Base-by-base conservation (phyloP, 2,888 invertebrate species). In the Sabatieria punctata region DNA sequence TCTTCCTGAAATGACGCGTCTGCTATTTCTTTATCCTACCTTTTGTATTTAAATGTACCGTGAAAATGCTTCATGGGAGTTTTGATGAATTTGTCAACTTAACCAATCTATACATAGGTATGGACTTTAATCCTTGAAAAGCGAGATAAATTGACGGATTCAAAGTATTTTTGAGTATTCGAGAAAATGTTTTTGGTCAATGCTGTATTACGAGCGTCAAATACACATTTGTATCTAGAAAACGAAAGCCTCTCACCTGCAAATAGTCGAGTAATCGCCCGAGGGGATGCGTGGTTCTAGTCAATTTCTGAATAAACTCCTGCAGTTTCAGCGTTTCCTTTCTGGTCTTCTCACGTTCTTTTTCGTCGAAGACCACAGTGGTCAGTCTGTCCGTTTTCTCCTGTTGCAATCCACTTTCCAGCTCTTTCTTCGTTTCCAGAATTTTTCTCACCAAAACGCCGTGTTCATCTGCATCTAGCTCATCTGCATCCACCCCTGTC, bases 231-330 rank as follows among this genome's bases (percentile, higher is more conserved):
- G 6, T 4, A 19, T 15, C 36, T 18, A 4, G 36, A n/a, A 19
- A 4, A 4, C 36, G 36, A 15, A 4, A n/a, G 36, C 15, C 6
- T 36, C 6, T 36, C 23, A 52, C 57, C 50, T 53, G 56, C 50
- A 93, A 75, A 61, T 85, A 91, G 69, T 91, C 91, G 67, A 95
- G 75, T 45, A 93, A 71, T 69, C 89, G 88, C 1, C 91, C 89
- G 45, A 97, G 70, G 0, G 95, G 95, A 73, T 88, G 88, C 1
- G 88, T 82, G 15, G 82, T 79, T 59, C 83, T 77, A 0, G 93
- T 89, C 41, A 91, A 66, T 15, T 78, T 78, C 71, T 95, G 95
- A 54, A 97, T 82, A 40, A 80, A 77, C 46, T 76, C 76, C 36
- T 82, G 75, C 44, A 93, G 68, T 61, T 78, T 78, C 54, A 82